phyloP scores from a whole-genome alignment of 2,113 vertebrate genomes.

The Okapia johnstoni region DNA sequence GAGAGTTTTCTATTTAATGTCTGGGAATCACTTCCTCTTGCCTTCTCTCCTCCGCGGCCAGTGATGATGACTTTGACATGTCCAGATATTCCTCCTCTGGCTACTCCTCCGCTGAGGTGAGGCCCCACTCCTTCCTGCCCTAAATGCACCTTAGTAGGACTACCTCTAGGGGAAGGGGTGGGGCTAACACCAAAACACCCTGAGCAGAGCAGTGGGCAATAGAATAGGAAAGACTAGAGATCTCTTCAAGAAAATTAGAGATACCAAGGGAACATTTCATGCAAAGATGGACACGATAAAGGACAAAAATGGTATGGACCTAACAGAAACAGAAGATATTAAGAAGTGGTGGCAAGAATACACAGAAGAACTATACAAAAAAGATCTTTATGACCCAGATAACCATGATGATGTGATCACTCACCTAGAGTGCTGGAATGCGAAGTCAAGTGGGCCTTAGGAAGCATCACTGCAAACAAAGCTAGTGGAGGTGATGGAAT shows the following conservation, averaged over 20 bases:
- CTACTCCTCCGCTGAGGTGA: conserved; percentile 99
- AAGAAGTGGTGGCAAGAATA: neutral
- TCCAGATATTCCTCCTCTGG: conserved; percentile 99
- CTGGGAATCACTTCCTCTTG: neutral
- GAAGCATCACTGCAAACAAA: neutral
- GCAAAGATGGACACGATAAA: neutral
- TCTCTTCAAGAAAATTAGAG: neutral
- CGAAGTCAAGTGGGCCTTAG: neutral
- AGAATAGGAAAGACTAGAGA: neutral
- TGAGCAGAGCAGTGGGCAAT: neutral
- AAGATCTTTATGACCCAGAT: neutral
- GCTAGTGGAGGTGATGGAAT: neutral
- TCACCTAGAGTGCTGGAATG: neutral
- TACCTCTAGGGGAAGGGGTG: neutral
- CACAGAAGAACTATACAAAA: neutral
- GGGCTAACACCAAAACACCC: neutral
- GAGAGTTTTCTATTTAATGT: conserved; percentile 5
- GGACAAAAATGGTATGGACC: neutral
- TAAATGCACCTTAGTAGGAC: neutral
- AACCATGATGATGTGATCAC: neutral
- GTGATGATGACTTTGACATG: conserved; percentile 99
- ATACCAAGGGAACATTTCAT: neutral
- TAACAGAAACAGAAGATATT: neutral
- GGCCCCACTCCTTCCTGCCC: conserved; percentile 52
- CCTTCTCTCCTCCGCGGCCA: conserved; percentile 68